Conservation (phyloP, 1,140 invertebrate species). For the Lethocerus indicus region DNA sequence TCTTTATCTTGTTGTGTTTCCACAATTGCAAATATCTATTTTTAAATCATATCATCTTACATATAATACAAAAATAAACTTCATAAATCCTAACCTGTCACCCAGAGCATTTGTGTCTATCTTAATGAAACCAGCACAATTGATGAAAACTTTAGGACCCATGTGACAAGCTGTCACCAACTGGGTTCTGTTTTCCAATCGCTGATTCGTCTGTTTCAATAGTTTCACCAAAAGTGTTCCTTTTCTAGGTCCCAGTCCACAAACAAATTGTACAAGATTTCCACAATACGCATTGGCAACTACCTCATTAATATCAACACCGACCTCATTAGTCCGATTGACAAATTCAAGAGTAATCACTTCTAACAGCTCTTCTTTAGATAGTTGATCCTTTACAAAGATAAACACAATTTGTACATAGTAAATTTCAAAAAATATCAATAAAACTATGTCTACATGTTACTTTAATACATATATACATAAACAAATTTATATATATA, state of each 20-base stretch:
- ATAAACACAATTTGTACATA: neutral
- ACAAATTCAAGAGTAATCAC: constrained; percentile 84
- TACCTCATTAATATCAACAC: constrained; percentile 93
- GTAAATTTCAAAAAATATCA: too few relatives aligned
- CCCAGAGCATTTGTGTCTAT: constrained; percentile 91
- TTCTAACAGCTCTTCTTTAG: constrained; percentile 71
- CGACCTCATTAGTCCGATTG: constrained; percentile 85
- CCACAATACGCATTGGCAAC: constrained; percentile 73
- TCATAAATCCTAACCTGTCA: constrained; percentile 31
- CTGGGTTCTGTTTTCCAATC: constrained; percentile 87
- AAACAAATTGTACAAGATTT: constrained; percentile 92
- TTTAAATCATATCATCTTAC: too few relatives aligned
- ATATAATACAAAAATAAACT: too few relatives aligned
- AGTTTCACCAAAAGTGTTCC: constrained; percentile 77
- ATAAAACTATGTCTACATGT: too few relatives aligned
- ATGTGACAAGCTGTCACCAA: constrained; percentile 89
- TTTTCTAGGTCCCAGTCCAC: constrained; percentile 91
- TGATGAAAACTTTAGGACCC: constrained; percentile 97
- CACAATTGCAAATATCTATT: too few relatives aligned
- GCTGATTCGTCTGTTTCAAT: constrained; percentile 83
- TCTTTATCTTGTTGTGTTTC: too few relatives aligned
- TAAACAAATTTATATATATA: neutral
- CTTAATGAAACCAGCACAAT: constrained; percentile 98
- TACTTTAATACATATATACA: neutral
- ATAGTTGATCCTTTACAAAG: constrained; percentile 53